Evolutionary conservation across 1,140 invertebrate genomes (phyloP).

Genomic region (Zaprionus ornatus): DNA sequence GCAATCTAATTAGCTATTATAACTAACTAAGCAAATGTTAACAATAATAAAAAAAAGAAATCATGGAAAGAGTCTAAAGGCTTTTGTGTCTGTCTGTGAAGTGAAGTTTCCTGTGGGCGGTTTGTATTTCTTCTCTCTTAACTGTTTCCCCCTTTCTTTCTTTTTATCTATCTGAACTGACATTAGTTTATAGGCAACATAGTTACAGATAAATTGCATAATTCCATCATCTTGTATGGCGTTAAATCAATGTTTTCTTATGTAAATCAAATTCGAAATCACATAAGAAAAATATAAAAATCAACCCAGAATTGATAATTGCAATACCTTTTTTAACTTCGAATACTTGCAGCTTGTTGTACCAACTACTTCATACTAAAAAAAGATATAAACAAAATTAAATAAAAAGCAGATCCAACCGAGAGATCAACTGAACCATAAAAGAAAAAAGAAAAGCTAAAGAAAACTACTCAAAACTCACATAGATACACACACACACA

Average conservation of each 20-base stretch:
- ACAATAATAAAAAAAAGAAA: conserved; percentile 14
- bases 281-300: conserved; percentile 13
- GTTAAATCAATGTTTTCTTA: conserved; percentile 21
- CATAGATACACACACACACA: conserved; percentile 26
- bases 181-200: conserved; percentile 13
- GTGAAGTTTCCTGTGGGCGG: conserved; percentile 5
- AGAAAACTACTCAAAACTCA: conserved; percentile 54
- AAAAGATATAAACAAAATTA: conserved; percentile 47
- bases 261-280: conserved; percentile 19
- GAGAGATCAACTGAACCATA: conserved; percentile 49
- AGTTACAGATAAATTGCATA: conserved; percentile 23
- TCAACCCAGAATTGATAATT: conserved; percentile 47
- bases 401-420: conserved; percentile 29
- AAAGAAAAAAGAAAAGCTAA: conserved; percentile 52
- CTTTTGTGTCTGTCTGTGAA: conserved; percentile 46
- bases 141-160: neutral
- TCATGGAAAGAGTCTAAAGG: conserved; percentile 12
- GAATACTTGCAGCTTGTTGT: conserved; percentile 81
- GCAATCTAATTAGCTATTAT: conserved; percentile 38
- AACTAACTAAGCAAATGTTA: conserved; percentile 39
- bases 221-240: conserved; percentile 37
- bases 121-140: neutral
- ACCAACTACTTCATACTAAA: conserved; percentile 80
- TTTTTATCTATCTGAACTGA: conserved; percentile 6
- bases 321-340: conserved; percentile 65